Evolutionary conservation across 1,140 invertebrate species (phyloP).

Genomic region (Phenacoccus solenopsis): DNA sequence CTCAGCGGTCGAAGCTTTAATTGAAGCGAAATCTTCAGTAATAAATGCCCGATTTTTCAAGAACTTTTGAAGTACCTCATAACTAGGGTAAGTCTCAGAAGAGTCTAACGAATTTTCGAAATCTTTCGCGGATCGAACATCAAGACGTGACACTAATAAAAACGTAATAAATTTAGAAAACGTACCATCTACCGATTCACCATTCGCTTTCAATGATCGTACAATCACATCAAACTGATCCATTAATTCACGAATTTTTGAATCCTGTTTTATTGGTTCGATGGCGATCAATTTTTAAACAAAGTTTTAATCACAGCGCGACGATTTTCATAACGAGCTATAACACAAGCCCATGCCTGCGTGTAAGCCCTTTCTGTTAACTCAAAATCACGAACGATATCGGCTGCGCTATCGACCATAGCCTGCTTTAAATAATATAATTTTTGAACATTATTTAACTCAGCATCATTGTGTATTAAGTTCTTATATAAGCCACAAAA

Average conservation of each 20-base stretch:
- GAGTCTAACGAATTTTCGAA: neutral
- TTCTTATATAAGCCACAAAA: neutral
- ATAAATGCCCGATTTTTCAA: neutral
- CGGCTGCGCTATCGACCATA: neutral
- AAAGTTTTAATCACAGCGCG: neutral
- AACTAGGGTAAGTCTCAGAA: neutral
- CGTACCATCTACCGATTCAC: neutral
- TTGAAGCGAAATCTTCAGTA: neutral
- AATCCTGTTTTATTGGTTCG: neutral
- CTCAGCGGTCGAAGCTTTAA: neutral
- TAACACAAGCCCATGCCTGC: neutral
- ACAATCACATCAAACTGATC: neutral
- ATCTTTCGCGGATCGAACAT: neutral
- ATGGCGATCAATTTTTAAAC: neutral
- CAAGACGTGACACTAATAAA: neutral
- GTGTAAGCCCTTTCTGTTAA: neutral
- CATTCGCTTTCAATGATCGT: neutral
- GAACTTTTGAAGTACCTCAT: neutral
- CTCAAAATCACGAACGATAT: neutral
- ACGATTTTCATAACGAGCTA: neutral
- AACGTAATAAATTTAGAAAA: neutral
- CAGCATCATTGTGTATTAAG: neutral
- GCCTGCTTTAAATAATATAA: neutral
- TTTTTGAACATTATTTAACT: constrained; percentile 5
- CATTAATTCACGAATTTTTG: neutral